These are phyloP conservation scores for Galeopsomyia nigrocyanea DNA, from an alignment of 2,888 invertebrate genomes.

Conservation along the genomic window DNA sequence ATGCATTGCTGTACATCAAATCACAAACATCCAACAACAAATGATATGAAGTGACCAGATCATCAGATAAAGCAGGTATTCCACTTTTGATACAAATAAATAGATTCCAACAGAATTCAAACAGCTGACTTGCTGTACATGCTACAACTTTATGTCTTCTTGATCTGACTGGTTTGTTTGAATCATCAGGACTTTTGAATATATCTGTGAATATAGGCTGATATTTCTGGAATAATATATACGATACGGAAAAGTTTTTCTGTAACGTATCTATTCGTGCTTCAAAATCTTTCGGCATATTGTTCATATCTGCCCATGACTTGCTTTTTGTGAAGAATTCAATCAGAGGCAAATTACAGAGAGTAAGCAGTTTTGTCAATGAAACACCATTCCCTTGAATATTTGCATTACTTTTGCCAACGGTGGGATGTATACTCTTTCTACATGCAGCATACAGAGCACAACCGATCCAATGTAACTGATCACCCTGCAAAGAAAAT, in stretches of 20 bases:
- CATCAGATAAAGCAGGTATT: conserved; percentile 88
- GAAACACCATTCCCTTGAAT: conserved; percentile 93
- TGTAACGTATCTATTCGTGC: conserved; percentile 87
- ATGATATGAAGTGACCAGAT: conserved; percentile 95
- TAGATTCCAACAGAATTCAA: conserved; percentile 94
- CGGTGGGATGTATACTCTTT: conserved; percentile 84
- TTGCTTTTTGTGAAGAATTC: conserved; percentile 96
- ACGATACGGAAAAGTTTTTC: conserved; percentile 92
- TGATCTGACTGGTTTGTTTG: conserved; percentile 73
- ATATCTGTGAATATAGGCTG: conserved; percentile 89
- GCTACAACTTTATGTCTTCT: conserved; percentile 79
- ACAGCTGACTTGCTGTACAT: conserved; percentile 86
- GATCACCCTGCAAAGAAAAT: conserved; percentile 79
- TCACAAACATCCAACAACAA: conserved; percentile 92
- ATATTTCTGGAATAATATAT: conserved; percentile 93
- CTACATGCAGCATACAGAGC: conserved; percentile 92
- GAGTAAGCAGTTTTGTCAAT: conserved; percentile 87
- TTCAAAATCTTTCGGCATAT: conserved; percentile 85
- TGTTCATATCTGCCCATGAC: conserved; percentile 96
- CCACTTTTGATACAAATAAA: conserved; percentile 92
- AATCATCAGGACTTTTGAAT: conserved; percentile 80
- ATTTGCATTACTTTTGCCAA: conserved; percentile 78
- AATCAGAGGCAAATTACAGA: conserved; percentile 91
- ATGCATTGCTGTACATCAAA: conserved; percentile 89
- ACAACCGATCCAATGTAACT: conserved; percentile 94